Percentiles rank a stretch among this genome's conserved stretches.
Conservation (phyloP, 92 coral and sea anemone genomes). For the Galaxea fascicularis region DNA sequence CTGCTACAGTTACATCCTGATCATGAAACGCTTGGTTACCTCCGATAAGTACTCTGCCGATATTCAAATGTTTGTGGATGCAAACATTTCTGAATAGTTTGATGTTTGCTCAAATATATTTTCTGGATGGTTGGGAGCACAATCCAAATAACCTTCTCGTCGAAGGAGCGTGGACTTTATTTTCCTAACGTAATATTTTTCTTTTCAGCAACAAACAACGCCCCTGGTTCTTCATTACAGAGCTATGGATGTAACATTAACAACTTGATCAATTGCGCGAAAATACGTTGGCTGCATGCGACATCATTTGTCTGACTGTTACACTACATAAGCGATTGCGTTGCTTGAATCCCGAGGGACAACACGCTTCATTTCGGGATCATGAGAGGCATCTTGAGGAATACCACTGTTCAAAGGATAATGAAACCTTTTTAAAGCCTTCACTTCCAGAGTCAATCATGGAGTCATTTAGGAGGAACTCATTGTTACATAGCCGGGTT, state of each 20-base stretch:
- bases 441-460: no score
- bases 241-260: slow-evolving; percentile 51
- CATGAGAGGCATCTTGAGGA: background rate
- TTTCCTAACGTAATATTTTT: background rate
- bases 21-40: no score
- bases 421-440: no score
- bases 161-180: background rate
- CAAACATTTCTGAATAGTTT: no score
- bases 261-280: slow-evolving; percentile 8
- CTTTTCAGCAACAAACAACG: slow-evolving; percentile 59
- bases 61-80: no score
- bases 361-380: background rate
- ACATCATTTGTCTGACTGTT: background rate
- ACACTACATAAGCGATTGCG: background rate
- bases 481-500: no score
- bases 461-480: background rate
- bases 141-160: background rate
- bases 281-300: background rate
- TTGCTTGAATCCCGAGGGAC: background rate
- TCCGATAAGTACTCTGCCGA: no score
- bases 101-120: background rate
- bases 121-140: background rate
- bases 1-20: no score
- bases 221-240: slow-evolving; percentile 78
- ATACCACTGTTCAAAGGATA: background rate